Percentiles rank a stretch among this genome's conserved stretches.
Evolutionary conservation across 2,113 vertebrate species (phyloP).

Genomic region (Colaptes auratus): DNA sequence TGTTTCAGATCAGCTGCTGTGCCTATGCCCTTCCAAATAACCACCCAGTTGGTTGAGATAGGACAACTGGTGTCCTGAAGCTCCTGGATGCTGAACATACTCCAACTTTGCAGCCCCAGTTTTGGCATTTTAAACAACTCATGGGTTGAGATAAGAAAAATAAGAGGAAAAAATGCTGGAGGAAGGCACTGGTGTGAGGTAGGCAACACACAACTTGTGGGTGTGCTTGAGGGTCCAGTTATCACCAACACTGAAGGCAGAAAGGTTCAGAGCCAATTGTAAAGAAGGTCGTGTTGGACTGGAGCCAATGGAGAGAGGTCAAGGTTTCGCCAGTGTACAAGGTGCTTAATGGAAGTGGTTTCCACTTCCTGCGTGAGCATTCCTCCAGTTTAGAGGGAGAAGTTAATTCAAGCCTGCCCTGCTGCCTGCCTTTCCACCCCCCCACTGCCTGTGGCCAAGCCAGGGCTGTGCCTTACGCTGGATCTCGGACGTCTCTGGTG

Average conservation of each 20-base stretch:
- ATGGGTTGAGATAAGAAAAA: neutral
- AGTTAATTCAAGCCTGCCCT: rapidly evolving
- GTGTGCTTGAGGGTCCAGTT: neutral
- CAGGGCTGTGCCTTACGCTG: constrained; percentile 72
- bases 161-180: neutral
- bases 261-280: neutral
- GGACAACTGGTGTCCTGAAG: neutral
- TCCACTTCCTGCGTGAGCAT: neutral
- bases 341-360: rapidly evolving
- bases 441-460: rapidly evolving
- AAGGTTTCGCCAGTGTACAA: rapidly evolving
- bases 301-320: neutral
- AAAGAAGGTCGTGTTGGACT: neutral
- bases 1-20: neutral
- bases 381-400: rapidly evolving
- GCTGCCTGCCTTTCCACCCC: neutral
- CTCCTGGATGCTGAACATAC: neutral
- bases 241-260: neutral
- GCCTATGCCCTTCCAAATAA: neutral
- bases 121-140: neutral
- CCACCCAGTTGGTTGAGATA: neutral
- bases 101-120: neutral
- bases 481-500: constrained; percentile 88
- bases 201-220: neutral
- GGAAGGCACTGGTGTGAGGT: neutral